A percentile compares a stretch with the other conserved stretches of the same genome.
Evolutionary conservation across 2,888 invertebrate genomes (phyloP).

Genomic region (Leptinotarsa rubiginosa): DNA sequence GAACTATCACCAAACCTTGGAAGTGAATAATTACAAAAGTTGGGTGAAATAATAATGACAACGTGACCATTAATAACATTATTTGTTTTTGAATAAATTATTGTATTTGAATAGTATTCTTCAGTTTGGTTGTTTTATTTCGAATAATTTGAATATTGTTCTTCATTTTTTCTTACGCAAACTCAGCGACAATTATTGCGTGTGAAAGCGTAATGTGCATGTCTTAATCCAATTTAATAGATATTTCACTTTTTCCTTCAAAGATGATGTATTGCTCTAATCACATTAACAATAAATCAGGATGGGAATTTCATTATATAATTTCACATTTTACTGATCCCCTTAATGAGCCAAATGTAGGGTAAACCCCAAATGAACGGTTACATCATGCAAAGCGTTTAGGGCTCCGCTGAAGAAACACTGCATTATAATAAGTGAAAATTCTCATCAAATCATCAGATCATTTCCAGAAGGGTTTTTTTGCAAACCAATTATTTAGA

Average conservation of each 20-base stretch:
- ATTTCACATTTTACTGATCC: slow-evolving; percentile 46
- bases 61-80: slow-evolving; percentile 41
- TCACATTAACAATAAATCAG: slow-evolving; percentile 49
- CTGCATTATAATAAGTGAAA: background rate
- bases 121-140: slow-evolving; percentile 39
- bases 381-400: slow-evolving; percentile 34
- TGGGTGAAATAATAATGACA: slow-evolving; percentile 46
- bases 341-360: slow-evolving; percentile 40
- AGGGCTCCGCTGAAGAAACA: background rate
- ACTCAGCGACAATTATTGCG: slow-evolving; percentile 46
- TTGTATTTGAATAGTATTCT: slow-evolving; percentile 31
- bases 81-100: slow-evolving; percentile 42
- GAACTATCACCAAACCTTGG: slow-evolving; percentile 39
- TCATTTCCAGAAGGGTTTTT: too few relatives aligned
- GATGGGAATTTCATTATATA: slow-evolving; percentile 46
- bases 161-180: slow-evolving; percentile 19
- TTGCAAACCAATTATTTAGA: too few relatives aligned
- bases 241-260: slow-evolving; percentile 44
- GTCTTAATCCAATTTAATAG: slow-evolving; percentile 58
- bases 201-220: slow-evolving; percentile 55
- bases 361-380: slow-evolving; percentile 36
- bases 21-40: slow-evolving; percentile 42
- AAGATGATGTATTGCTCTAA: slow-evolving; percentile 48
- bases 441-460: background rate
- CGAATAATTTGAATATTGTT: slow-evolving; percentile 43